Conservation (phyloP, 2,113 vertebrate genomes). For the Elgaria multicarinata region DNA sequence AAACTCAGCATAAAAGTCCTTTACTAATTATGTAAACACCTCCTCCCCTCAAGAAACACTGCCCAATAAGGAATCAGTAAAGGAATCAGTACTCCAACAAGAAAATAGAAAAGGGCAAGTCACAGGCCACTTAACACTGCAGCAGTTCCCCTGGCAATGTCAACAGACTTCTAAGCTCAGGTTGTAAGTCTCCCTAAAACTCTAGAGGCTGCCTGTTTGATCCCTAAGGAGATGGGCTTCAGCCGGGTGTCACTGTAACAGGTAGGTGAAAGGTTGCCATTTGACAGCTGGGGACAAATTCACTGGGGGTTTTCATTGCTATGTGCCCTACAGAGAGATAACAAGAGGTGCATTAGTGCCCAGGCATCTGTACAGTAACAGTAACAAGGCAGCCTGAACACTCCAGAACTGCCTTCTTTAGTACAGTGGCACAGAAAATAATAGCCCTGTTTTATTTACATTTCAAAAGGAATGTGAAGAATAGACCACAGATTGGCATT, state of each 20-base stretch:
- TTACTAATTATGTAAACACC: background rate
- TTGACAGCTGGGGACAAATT: constrained; percentile 19
- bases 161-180: constrained; percentile 10
- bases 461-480: background rate
- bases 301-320: constrained; percentile 17
- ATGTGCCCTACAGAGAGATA: constrained; percentile 8
- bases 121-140: constrained; percentile 1
- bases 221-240: constrained; percentile 22
- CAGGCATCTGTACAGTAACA: background rate
- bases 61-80: background rate
- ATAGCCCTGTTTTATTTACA: background rate
- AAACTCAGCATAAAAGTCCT: constrained; percentile 19
- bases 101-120: constrained; percentile 1
- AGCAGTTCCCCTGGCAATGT: background rate
- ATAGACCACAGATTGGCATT: background rate
- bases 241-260: constrained; percentile 10
- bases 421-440: background rate
- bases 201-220: constrained; percentile 1
- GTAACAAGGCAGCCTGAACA: background rate
- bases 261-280: constrained; percentile 11
- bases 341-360: background rate
- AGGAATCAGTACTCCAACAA: background rate
- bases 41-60: background rate
- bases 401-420: background rate
- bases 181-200: constrained; percentile 22